phyloP scores from a whole-genome alignment of 2,797 vertebrate genomes.

The Pipistrellus pipistrellus region DNA sequence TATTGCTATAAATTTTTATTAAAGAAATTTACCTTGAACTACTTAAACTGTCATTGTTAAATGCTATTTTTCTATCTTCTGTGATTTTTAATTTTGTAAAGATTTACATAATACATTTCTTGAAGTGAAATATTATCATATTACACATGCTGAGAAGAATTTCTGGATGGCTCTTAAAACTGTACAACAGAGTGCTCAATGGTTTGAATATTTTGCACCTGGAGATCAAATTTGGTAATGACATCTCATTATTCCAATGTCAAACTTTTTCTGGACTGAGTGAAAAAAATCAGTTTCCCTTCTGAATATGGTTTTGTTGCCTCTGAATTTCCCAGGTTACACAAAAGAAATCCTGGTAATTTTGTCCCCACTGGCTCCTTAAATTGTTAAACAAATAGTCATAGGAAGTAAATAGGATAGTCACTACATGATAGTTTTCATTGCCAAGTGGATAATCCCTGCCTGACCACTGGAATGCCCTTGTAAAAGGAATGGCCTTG shows the following conservation, averaged over 20 bases:
- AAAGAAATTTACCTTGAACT: neutral
- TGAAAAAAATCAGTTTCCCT: neutral
- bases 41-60: constrained; percentile 8
- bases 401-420: neutral
- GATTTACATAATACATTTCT: neutral
- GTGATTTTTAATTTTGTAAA: constrained; percentile 54
- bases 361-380: neutral
- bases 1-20: constrained; percentile 26
- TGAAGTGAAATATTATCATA: constrained; percentile 48
- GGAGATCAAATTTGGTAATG: constrained; percentile 7
- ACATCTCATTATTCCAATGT: constrained; percentile 13
- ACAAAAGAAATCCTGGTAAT: neutral
- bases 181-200: neutral
- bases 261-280: constrained; percentile 39
- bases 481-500: neutral
- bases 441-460: neutral
- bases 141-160: neutral
- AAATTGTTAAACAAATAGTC: constrained; percentile 5
- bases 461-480: neutral
- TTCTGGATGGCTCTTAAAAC: constrained; percentile 36
- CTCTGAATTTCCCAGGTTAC: neutral
- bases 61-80: constrained; percentile 16
- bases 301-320: neutral
- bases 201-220: neutral
- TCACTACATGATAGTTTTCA: neutral